Base-by-base conservation (phyloP, 2,113 vertebrate genomes). In the Engraulis encrasicolus region DNA sequence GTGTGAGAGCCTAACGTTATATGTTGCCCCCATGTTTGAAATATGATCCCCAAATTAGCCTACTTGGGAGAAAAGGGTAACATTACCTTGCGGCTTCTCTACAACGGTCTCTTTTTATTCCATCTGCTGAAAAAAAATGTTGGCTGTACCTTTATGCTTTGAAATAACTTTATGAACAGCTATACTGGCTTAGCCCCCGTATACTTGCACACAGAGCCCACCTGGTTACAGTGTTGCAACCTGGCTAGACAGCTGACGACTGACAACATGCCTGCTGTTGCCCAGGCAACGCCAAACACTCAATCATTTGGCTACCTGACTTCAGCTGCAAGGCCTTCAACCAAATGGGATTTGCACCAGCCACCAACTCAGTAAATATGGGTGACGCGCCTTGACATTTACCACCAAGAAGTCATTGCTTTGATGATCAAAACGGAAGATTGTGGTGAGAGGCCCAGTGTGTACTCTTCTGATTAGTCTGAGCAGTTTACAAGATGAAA, bases 21-120 rank as follows among this genome's bases (percentile, higher is more conserved):
- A 85, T 58, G 40, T 18, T 23, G 80, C 83, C 83, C 49, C 86
- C 88, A 83, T 87, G 71, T 80, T 79, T 74, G 91, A 90, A 91
- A 93, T 79, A 84, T 83, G 86, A 91, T 90, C 89, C 78, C 80
- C 58, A 58, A 37, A 27, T 71, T 71, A 71, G 14, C 61, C 15
- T 11, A 17, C 18, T 27, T 27, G 23, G n/a, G 58, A 66, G n/a
- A 66, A 3, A 45, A 9, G 9, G 40, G 9, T 45, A 31, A 66
- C 6, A 20, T 54, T 71, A 12, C 27, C 27, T 17, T 61, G 6
- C 58, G 15, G 61, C 0, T 12, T 34, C 11, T 14, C 27, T 71
- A 58, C 3, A 6, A 58, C 19, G 54, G 6, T n/a, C n/a, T n/a
- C 54, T 19, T 34, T 1, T 2, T 27, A 71, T 71, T 12, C 14